Base-by-base conservation (phyloP, 2,113 vertebrate species). In the Mystacornis crossleyi region DNA sequence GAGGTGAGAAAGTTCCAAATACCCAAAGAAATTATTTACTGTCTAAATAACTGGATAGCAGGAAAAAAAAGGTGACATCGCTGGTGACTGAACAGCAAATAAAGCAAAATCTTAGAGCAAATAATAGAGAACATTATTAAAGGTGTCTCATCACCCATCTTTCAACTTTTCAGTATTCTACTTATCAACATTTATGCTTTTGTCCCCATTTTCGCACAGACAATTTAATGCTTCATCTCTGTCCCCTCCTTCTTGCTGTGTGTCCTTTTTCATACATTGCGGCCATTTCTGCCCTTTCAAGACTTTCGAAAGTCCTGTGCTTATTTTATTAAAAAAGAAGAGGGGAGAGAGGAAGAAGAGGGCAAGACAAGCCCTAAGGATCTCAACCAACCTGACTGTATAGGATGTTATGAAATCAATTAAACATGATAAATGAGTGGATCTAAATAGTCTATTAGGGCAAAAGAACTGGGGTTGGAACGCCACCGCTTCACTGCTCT, bases 261-360 rank as follows among this genome's bases (percentile, higher is more conserved):
- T 8, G 3, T 61, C 58, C 25, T 47, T 71, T 81, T 78, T 74
- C 61, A 69, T 45, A n/a, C 11, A 67, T 40, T 0, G 0, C 38
- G 25, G 80, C 6, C n/a, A 24, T 50, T 81, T 85, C 61, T 81
- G 18, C 45, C 45, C n/a, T 85, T 86, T 55, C 12, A 94, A 67
- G 43, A 58, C 15, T 67, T 81, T 57, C 0, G 1, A 86, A 79
- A 48, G 66, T 28, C 5, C 42, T 51, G 4, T 33, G 12, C 10
- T 73, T 83, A 77, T 61, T 89, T 90, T 57, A 47, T 33, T 71
- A 15, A 60, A 79, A 74, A 73, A 18, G 12, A 55, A 48, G 2
- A 0, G 3, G 1, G 2, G 1, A 12, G 3, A 5, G 18, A 48
- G 5, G 6, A 10, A 43, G 17, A 8, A 38, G 5, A 13, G 28